phyloP scores from a whole-genome alignment of 2,888 invertebrate genomes.

The Gari tellinella region DNA sequence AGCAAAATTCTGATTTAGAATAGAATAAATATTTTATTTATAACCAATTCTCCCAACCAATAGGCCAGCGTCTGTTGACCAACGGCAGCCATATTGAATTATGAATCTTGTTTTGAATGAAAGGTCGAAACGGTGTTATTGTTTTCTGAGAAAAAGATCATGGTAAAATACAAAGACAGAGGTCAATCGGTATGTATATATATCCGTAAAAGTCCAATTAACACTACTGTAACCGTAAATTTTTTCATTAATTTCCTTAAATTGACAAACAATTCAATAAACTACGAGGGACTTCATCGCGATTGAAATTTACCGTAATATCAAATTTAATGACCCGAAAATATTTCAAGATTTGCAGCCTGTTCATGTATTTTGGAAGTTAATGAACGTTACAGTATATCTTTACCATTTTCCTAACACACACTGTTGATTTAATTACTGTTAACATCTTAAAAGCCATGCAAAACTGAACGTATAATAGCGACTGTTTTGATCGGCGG shows the following conservation, averaged over 20 bases:
- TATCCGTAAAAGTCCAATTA: conserved; percentile 13
- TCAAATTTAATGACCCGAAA: conserved; percentile 2
- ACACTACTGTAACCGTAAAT: conserved; percentile 14
- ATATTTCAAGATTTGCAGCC: conserved; percentile 29
- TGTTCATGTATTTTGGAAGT: conserved; percentile 22
- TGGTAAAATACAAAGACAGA: conserved; percentile 58
- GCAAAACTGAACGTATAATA: too few species aligned
- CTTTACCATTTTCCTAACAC: conserved; percentile 22
- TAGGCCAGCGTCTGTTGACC: conserved; percentile 69
- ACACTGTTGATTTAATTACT: conserved; percentile 2
- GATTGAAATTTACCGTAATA: conserved; percentile 5
- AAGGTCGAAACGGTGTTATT: conserved; percentile 37
- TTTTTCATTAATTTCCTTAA: conserved; percentile 39
- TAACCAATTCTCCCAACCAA: conserved; percentile 72
- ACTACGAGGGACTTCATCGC: conserved; percentile 6
- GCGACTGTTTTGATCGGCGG: conserved; percentile 31
- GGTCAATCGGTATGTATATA: conserved; percentile 46
- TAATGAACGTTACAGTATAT: conserved; percentile 24
- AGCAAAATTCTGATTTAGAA: background rate
- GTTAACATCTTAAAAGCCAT: background rate
- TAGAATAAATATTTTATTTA: conserved; percentile 10
- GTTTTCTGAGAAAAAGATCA: conserved; percentile 51
- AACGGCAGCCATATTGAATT: conserved; percentile 75
- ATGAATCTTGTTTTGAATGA: conserved; percentile 58
- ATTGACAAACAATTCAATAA: background rate